Conservation (phyloP, 2,888 invertebrate genomes). For the Callimorpha dominula region DNA sequence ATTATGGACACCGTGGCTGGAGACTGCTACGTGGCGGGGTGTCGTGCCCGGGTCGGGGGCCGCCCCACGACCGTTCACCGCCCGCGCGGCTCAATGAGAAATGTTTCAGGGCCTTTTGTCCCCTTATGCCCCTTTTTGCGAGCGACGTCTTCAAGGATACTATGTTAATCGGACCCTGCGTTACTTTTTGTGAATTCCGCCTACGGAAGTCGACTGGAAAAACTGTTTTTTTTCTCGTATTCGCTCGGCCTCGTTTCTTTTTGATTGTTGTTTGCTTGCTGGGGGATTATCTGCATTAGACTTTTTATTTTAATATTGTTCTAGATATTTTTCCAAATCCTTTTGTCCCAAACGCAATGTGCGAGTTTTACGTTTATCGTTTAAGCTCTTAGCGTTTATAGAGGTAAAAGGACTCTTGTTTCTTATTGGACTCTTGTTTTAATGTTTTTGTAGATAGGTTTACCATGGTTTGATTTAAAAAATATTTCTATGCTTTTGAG, state of each 20-base stretch:
- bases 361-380: conserved; percentile 30
- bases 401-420: too few species aligned
- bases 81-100: conserved; percentile 76
- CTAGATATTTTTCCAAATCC: conserved; percentile 26
- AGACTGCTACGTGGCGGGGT: conserved; percentile 70
- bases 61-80: conserved; percentile 53
- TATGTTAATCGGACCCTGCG: conserved; percentile 81
- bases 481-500: too few species aligned
- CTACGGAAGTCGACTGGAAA: conserved; percentile 66
- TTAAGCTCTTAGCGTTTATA: conserved; percentile 9
- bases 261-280: conserved; percentile 58
- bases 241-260: conserved; percentile 52
- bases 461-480: neutral
- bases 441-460: conserved; percentile 2
- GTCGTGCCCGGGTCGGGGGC: conserved; percentile 31
- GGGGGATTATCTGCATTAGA: conserved; percentile 36
- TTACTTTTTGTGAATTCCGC: conserved; percentile 74
- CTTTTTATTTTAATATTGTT: conserved; percentile 34
- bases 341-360: conserved; percentile 11
- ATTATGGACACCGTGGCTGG: conserved; percentile 82
- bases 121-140: conserved; percentile 81
- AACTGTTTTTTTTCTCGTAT: conserved; percentile 55
- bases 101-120: conserved; percentile 82
- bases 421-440: neutral
- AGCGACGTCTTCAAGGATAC: conserved; percentile 85